Conservation (phyloP, 92 coral and sea anemone species). For the Pocillopora grandis region DNA sequence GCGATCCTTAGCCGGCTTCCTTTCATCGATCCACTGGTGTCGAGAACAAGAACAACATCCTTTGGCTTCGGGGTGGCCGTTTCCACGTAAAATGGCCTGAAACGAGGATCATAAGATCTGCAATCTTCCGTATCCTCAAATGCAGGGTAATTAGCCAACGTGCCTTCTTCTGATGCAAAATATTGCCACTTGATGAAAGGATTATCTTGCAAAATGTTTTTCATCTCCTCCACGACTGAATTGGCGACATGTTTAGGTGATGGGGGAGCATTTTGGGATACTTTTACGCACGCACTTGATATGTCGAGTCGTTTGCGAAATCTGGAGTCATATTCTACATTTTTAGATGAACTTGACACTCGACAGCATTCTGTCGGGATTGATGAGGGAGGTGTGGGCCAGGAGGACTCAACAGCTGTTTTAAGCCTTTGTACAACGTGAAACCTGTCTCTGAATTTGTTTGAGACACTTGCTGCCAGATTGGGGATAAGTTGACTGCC, state of each 20-base stretch:
- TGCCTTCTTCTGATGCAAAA: background rate
- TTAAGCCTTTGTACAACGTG: slow-evolving; percentile 27
- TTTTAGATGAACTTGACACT: slow-evolving; percentile 2
- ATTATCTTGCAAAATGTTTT: background rate
- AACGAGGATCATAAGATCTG: slow-evolving; percentile 50
- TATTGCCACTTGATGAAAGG: slow-evolving; percentile 59
- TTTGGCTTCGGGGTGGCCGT: slow-evolving; percentile 63
- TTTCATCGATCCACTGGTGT: slow-evolving; percentile 66
- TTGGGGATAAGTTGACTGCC: slow-evolving; percentile 32
- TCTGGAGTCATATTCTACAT: slow-evolving; percentile 52
- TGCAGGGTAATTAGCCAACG: slow-evolving; percentile 42
- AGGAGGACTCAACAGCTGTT: slow-evolving; percentile 47
- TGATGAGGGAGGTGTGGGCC: slow-evolving; percentile 11
- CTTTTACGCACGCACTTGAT: slow-evolving; percentile 29
- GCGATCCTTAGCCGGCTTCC: slow-evolving; percentile 33
- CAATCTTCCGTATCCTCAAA: background rate
- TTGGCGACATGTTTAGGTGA: slow-evolving; percentile 43
- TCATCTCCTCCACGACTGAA: slow-evolving; percentile 38
- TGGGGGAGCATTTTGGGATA: slow-evolving; percentile 22
- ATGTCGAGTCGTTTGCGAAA: slow-evolving; percentile 48
- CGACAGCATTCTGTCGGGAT: slow-evolving; percentile 53
- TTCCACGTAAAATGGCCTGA: slow-evolving; percentile 67
- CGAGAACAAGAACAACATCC: slow-evolving; percentile 67
- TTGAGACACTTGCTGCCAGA: slow-evolving; percentile 31
- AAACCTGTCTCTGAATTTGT: slow-evolving; percentile 48